Base-by-base conservation (phyloP, 1,140 invertebrate species). In the Hesperophylax magnus region DNA sequence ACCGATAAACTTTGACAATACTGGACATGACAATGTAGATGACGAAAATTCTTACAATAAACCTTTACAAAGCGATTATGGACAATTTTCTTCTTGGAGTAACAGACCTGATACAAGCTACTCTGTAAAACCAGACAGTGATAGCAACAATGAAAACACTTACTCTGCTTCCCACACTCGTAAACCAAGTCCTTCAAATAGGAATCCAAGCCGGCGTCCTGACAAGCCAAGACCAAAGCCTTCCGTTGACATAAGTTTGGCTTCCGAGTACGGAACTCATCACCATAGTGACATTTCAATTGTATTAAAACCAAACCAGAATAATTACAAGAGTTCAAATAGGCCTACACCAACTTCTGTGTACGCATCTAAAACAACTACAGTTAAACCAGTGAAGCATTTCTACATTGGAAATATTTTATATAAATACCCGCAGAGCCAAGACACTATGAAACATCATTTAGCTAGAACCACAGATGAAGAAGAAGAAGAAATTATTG, bases 321-420 rank as follows among this genome's bases (percentile, higher is more conserved):
- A 47, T 47, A 47, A 63, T 60, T 77, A 84, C 65, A 84, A 81
- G 76, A 60, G 17, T 7, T 53, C 78, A 53, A 34, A 47, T 3
- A 81, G 65, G 53, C 54, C 76, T 6, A 67, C 54, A 20, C 79
- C 24, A 79, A 81, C 75, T 75, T 53, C 65, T 9, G 34, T 1
- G 39, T 18, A 20, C 9, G 77, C 2, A 39, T 31, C 52, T 52
- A 52, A n/a, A 34, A 15, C 71, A 11, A 79, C 82, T 63, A 80
- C 82, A 18, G 75, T 60, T 47, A 27, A 75, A 76, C 84, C 85
- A 7, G 84, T 82, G 5, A 90, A 91, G 84, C 91, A 90, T 85
- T 92, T 91, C 84, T 92, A 91, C 56, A 87, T 91, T n/a, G 88
- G 86, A 69, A 92, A 91, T 80, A 88, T 92, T 77, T 85, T 92